These are phyloP conservation scores for Hephaestus fuliginosus DNA, from an alignment of 2,797 vertebrate genomes.

Conservation along the genomic window DNA sequence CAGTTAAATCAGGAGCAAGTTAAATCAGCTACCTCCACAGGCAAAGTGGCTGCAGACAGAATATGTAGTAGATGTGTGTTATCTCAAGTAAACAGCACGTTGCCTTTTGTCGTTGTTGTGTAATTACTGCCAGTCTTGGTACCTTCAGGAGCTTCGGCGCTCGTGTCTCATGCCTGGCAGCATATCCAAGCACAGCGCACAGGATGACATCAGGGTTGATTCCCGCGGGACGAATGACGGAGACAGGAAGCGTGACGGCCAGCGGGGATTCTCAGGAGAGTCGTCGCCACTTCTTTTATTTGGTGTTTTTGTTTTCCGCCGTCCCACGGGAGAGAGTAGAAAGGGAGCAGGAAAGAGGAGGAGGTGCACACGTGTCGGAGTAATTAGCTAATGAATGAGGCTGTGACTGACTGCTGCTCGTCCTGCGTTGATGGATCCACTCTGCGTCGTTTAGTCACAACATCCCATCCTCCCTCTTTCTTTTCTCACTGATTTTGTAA, in stretches of 20 bases:
- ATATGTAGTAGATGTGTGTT: neutral
- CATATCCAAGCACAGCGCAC: conserved; percentile 13
- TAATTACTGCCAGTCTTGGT: neutral
- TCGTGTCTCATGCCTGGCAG: neutral
- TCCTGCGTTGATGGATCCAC: neutral
- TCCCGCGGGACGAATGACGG: conserved; percentile 13
- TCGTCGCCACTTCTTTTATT: conserved; percentile 15
- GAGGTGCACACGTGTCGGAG: conserved; percentile 10
- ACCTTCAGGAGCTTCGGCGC: neutral
- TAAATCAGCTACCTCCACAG: neutral
- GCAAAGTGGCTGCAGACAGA: neutral
- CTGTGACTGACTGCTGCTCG: conserved; percentile 24
- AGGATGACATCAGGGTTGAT: conserved; percentile 42
- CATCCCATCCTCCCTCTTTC: neutral
- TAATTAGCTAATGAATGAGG: conserved; percentile 41
- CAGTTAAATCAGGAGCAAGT: neutral
- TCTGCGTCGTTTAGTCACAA: neutral
- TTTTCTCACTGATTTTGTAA: neutral
- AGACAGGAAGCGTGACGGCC: conserved; percentile 7
- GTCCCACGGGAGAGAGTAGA: neutral
- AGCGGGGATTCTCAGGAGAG: neutral
- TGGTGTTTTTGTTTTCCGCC: conserved; percentile 3
- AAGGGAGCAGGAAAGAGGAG: neutral
- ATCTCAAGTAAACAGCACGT: neutral
- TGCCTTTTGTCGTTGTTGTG: conserved; percentile 7